Evolutionary conservation across 92 coral and sea anemone species (phyloP).

Genomic region (Actinernus sp.): DNA sequence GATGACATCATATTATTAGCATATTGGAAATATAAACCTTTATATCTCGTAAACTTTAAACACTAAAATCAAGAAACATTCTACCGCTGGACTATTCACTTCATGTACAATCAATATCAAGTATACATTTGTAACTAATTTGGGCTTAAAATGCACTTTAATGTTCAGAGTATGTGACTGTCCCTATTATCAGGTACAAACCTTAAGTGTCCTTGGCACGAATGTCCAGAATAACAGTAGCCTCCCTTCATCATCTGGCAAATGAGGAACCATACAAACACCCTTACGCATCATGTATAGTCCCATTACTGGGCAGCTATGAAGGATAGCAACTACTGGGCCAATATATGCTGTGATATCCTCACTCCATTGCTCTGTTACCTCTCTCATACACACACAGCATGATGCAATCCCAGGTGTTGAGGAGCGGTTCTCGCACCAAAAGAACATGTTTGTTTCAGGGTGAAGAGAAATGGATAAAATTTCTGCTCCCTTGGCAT

Average conservation of each 20-base stretch:
- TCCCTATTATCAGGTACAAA: too few relatives aligned
- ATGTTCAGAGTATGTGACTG: too few relatives aligned
- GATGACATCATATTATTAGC: too few relatives aligned
- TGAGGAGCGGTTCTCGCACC: slow-evolving; percentile 92
- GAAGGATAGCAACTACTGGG: slow-evolving; percentile 85
- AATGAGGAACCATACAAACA: slow-evolving; percentile 77
- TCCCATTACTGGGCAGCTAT: slow-evolving; percentile 84
- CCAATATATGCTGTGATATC: slow-evolving; percentile 54
- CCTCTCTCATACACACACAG: slow-evolving; percentile 89
- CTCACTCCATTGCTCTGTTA: slow-evolving; percentile 57
- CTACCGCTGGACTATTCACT: too few relatives aligned
- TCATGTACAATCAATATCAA: too few relatives aligned
- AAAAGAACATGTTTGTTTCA: slow-evolving; percentile 68
- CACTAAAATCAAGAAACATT: too few relatives aligned
- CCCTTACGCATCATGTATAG: slow-evolving; percentile 64
- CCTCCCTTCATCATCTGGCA: slow-evolving; percentile 61
- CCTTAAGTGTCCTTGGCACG: slow-evolving; percentile 77
- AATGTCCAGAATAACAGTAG: slow-evolving; percentile 86
- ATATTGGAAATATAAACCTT: too few relatives aligned
- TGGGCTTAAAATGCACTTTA: too few relatives aligned
- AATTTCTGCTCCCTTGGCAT: slow-evolving; percentile 87
- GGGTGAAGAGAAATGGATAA: slow-evolving; percentile 66
- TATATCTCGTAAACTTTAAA: too few relatives aligned
- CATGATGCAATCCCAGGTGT: slow-evolving; percentile 62
- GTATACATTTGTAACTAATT: too few relatives aligned